Base-by-base conservation (phyloP, 2,113 vertebrate species). In the Peromyscus leucopus region DNA sequence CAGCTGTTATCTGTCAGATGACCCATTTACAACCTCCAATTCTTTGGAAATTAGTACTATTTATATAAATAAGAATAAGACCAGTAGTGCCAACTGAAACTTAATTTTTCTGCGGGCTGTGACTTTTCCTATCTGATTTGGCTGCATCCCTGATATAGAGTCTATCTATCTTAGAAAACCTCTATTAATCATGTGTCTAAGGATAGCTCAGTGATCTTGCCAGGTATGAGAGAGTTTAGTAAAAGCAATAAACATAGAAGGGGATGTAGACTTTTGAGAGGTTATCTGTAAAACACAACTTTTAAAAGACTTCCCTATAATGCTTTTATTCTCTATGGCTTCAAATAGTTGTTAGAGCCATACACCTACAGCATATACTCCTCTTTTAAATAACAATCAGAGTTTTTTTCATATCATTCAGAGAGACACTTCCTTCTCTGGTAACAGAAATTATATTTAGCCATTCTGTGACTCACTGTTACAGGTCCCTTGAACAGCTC, bases 401-500 rank as follows among this genome's bases (percentile, higher is more conserved):
- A 87, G 51, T 93, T 28, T 89, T 89, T 95, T 71, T 95, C 86
- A 48, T 87, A 72, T 33, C 88, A 96, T 96, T 96, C 91, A 88
- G 90, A 97, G 93, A 94, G 89, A 93, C 15, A 85, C 93, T 91
- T 39, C 1, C 94, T 57, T 97, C 67, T 78, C 59, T 71, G 93
- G 82, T 39, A 83, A 57, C 92, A 82, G n/a, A 71, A 75, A 94
- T 39, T 96, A 93, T 87, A 96, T 98, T 97, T 96, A 97, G 78
- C 46, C 72, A 78, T 89, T 80, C 61, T 93, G 11, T 89, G 96
- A 97, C 51, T 97, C 92, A 94, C 42, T 92, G 75, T 92, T 95
- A 85, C 82, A 69, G 85, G 94, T 96, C 42, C 71, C 24, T 97
- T 97, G 67, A 17, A 0, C 48, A 74, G 72, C 46, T 87, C 48